Base-by-base conservation (phyloP, 1,140 invertebrate genomes). In the Penaeus indicus region DNA sequence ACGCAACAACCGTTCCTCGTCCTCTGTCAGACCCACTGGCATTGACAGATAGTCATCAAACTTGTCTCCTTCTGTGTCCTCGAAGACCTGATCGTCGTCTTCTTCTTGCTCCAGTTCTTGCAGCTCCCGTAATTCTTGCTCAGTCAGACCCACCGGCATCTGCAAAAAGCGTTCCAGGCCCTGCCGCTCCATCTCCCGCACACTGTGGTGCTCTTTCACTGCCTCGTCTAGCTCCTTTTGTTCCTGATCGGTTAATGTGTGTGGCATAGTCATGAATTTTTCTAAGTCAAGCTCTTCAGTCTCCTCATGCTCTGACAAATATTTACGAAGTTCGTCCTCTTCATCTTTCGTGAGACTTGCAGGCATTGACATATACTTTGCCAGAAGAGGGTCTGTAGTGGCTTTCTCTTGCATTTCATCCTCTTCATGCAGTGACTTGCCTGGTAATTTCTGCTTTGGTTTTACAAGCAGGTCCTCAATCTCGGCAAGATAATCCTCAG, bases 31-130 rank as follows among this genome's bases (percentile, higher is more conserved):
- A 62, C 69, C 82, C 32, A 78, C 72, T 25, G 86, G 87, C 87
- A 88, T 88, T 16, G 81, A 78, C n/a, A 88, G 32, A 42, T 88
- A 88, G n/a, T 84, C 72, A 19, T 88, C 87, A 77, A 88, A 78
- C 11, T 60, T 54, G 47, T 61, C 67, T 1, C 84, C 87, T 27
- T 62, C 81, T 10, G 69, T 42, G 54, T 84, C 72, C 69, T 61
- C 84, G 8, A 82, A 75, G 38, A 77, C n/a, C 38, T 22, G 80
- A 25, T 72, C 67, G 47, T 88, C 82, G 16, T 77, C 60, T 38
- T 88, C 81, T 67, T 84, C 80, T 11, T 72, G 62, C 63, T 88
- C 86, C 25, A 88, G 21, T 27, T 88, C 81, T 38, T 84, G 38
- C 13, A 88, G 69, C 42, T 88, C 87, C 10, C n/a, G 67, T 18